Percentiles rank a stretch among this genome's conserved stretches.
Conservation (phyloP, 53 echinoderm and acorn worm species). For the Henricia sp. region DNA sequence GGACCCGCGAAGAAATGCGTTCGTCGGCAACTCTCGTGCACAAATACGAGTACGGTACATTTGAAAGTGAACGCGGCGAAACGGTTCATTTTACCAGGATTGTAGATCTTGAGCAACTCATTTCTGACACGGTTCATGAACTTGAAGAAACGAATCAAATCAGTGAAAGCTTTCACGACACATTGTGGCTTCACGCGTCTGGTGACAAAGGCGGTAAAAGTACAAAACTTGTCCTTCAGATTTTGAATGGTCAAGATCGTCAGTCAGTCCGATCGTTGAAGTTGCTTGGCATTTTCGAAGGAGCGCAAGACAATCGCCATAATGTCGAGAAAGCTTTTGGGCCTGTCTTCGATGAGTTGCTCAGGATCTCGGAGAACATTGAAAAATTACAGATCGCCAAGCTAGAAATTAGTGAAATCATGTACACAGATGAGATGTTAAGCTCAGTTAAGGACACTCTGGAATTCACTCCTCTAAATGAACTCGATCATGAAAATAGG, state of each 20-base stretch:
- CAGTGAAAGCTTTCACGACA: not conserved
- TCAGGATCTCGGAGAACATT: not conserved
- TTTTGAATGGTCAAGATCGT: not conserved
- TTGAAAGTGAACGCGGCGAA: not conserved
- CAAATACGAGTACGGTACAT: not conserved
- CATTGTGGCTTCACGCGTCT: conserved; percentile 23
- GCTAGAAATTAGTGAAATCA: not conserved
- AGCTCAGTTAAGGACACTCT: not conserved
- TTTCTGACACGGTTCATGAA: not conserved
- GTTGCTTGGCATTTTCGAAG: conserved; percentile 15
- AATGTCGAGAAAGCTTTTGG: conserved; percentile 8
- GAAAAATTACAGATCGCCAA: not conserved
- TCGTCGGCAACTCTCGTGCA: not conserved
- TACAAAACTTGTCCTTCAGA: not conserved
- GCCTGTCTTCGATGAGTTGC: not conserved
- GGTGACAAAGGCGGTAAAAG: conserved; percentile 37
- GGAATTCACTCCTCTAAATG: not conserved
- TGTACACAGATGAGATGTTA: not conserved
- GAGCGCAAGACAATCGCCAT: conserved; percentile 7
- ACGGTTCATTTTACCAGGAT: not conserved
- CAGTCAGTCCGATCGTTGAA: conserved; percentile 4
- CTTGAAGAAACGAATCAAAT: not conserved
- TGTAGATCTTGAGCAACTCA: not conserved
- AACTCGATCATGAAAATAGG: not conserved
- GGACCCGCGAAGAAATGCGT: not conserved